A percentile compares a stretch with the other conserved stretches of the same genome.
phyloP scores from a whole-genome alignment of 1,140 invertebrate species.

The Drosophila trapezifrons region DNA sequence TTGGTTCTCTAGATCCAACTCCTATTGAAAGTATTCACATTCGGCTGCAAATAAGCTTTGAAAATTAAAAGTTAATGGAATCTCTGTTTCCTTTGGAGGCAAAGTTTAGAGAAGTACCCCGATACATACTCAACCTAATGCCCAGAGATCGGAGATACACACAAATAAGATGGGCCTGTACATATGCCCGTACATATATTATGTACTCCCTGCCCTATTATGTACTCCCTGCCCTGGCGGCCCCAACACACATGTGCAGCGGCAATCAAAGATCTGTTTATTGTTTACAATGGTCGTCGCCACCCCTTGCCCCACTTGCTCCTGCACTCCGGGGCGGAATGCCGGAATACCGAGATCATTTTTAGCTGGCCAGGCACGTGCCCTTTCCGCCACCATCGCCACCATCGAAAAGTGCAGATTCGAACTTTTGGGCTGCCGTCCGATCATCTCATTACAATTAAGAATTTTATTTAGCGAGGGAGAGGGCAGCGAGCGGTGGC shows the following conservation, averaged over 20 bases:
- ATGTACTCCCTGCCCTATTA: no score
- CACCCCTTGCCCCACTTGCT: slow-evolving; percentile 5
- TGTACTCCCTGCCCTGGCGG: slow-evolving; percentile 9
- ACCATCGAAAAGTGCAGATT: slow-evolving; percentile 8
- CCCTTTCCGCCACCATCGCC: slow-evolving; percentile 1
- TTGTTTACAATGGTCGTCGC: slow-evolving; percentile 62
- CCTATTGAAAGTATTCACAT: no score
- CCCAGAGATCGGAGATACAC: slow-evolving; percentile 12
- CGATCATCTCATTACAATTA: slow-evolving; percentile 13
- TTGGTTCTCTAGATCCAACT: no score
- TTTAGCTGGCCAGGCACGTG: slow-evolving; percentile 48
- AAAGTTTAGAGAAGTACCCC: neutral
- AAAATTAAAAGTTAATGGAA: no score
- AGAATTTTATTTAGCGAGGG: slow-evolving; percentile 20
- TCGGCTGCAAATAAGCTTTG: neutral
- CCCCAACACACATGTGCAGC: slow-evolving; percentile 49
- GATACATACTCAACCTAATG: slow-evolving; percentile 8
- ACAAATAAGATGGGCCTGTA: neutral
- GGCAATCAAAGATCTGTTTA: slow-evolving; percentile 70
- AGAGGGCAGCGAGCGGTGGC: neutral
- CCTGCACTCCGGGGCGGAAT: neutral
- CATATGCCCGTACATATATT: neutral
- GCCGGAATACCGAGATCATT: slow-evolving; percentile 13
- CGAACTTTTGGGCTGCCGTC: neutral
- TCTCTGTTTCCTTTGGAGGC: neutral